Conservation (phyloP, 92 coral and sea anemone genomes). For the Porites cylindrica region DNA sequence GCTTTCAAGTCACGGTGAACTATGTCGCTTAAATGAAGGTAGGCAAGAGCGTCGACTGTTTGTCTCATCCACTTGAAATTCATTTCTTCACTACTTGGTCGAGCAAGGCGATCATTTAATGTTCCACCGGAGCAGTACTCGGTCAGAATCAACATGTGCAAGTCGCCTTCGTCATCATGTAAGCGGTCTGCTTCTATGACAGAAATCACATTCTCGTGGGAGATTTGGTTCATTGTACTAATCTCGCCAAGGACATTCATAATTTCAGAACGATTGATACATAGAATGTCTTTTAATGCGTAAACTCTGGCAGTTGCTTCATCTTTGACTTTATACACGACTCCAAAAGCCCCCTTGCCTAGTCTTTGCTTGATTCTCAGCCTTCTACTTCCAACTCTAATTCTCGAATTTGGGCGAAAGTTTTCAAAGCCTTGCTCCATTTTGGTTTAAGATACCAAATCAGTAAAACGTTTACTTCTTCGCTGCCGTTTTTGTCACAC, state of each 20-base stretch:
- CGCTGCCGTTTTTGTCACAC: neutral
- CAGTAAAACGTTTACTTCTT: neutral
- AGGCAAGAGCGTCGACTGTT: slow-evolving; percentile 21
- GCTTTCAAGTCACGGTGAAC: slow-evolving; percentile 88
- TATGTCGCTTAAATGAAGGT: slow-evolving; percentile 60
- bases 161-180: neutral
- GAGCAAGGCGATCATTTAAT: slow-evolving; percentile 61
- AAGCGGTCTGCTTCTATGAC: slow-evolving; percentile 23
- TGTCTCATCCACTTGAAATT: slow-evolving; percentile 82
- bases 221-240: slow-evolving; percentile 20
- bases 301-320: slow-evolving; percentile 30
- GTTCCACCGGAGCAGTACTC: slow-evolving; percentile 81
- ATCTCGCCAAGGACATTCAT: slow-evolving; percentile 30
- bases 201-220: slow-evolving; percentile 27
- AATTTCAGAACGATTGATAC: slow-evolving; percentile 34
- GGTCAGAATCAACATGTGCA: slow-evolving; percentile 54
- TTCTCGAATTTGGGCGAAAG: neutral
- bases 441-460: neutral
- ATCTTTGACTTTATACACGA: slow-evolving; percentile 57
- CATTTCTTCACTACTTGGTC: slow-evolving; percentile 46
- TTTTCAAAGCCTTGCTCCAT: neutral
- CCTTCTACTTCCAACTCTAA: neutral
- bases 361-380: neutral
- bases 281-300: slow-evolving; percentile 65
- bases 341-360: slow-evolving; percentile 79